Conservation (phyloP, 2,888 invertebrate genomes). For the Halictus quadricinctus region DNA sequence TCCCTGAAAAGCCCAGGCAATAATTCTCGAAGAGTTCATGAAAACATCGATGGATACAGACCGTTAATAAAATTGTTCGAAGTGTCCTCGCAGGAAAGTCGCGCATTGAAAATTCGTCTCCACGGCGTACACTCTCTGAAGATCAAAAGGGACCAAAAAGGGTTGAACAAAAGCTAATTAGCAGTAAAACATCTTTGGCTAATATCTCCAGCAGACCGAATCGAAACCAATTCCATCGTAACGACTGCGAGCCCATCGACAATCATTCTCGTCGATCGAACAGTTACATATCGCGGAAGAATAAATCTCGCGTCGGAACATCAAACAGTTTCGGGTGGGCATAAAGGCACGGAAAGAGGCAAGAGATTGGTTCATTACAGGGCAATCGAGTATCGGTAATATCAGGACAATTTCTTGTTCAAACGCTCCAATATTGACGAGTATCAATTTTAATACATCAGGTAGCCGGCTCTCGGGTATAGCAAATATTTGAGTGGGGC, state of each 20-base stretch:
- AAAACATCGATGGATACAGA: neutral
- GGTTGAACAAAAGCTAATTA: neutral
- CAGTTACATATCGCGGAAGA: neutral
- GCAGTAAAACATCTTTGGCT: neutral
- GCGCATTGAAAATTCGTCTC: too few species aligned
- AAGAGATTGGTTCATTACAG: neutral
- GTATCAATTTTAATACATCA: constrained; percentile 22
- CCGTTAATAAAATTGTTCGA: too few species aligned
- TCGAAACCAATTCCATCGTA: neutral
- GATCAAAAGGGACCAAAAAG: neutral
- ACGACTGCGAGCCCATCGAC: neutral
- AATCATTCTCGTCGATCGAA: neutral
- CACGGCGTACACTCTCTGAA: neutral
- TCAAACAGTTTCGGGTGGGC: neutral
- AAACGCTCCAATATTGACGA: constrained; percentile 11
- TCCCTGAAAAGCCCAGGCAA: neutral
- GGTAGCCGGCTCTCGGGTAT: neutral
- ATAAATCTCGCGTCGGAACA: neutral
- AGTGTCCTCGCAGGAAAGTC: too few species aligned
- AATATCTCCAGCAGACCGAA: neutral
- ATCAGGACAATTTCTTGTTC: constrained; percentile 18
- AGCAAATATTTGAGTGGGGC: constrained; percentile 11
- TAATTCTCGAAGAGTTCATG: neutral
- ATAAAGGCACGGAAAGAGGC: neutral
- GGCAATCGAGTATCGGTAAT: neutral